Evolutionary conservation across 2,888 invertebrate species (phyloP), one percentile per base, ranked within the genome.

Genomic region (Trypoxylon attenuatum): DNA sequence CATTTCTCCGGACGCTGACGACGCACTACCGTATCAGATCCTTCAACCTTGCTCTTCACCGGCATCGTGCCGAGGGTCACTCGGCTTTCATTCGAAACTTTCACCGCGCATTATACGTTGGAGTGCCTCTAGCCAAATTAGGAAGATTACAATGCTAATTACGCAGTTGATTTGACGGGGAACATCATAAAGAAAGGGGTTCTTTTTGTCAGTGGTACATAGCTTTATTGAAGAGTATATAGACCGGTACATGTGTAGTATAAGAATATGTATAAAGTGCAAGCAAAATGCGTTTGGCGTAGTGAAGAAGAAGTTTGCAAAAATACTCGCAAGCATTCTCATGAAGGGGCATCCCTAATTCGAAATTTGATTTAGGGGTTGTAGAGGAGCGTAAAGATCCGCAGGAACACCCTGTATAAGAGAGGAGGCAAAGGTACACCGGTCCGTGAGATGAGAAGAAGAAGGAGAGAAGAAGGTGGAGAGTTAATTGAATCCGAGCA

Each of bases 401-500:
- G n/a, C n/a, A 65, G 64, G 70, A 76, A 79, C 76, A 76, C 76
- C 78, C 74, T 73, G 77, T 78, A 80, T 78, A 80, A 80, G 75
- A 52, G 43, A 68, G 75, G 77, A 77, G 78, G 74, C 76, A 66
- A 69, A 71, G 77, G 79, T 74, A 75, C 70, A 78, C 73, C 77
- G 69, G 57, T 60, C 73, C 75, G 76, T 67, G 79, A 81, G 82
- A 83, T 80, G 83, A 79, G 77, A 79, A 71, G 76, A 78, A 83
- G 79, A 67, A 78, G 81, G 80, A 79, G 79, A 73, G 76, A 79
- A 76, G 77, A 81, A 82, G 82, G 80, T 79, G 79, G 81, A 83
- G 82, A 83, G 85, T 85, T 86, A 86, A 86, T 86, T 86, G 86
- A 86, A 86, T 86, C 84, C 84, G 84, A 86, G 84, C 83, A 85